Evolutionary conservation across 2,113 vertebrate genomes (phyloP), one percentile per base, ranked within the genome.

Genomic region (Carassius auratus): DNA sequence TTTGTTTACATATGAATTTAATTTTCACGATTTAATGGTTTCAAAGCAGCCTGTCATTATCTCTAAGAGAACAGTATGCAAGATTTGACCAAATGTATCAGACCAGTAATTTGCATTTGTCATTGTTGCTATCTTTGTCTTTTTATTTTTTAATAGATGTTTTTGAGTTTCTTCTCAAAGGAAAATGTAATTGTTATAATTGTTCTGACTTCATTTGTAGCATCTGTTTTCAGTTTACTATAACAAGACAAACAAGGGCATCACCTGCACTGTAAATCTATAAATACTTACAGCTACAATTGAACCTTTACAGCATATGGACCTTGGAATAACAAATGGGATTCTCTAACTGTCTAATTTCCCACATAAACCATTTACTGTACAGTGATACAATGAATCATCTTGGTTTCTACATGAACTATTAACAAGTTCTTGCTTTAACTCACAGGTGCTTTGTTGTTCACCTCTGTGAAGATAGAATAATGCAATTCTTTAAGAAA

Each of bases 71-170:
- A 88, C 88, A 91, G 91, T 89, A 92, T 86, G 91, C 86, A 87
- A 84, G 88, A 87, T 83, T 92, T 92, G 90, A 93, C 91, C 87
- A 83, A 90, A 89, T 89, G 92, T 8, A 45, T 61, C 21, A 64
- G 90, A 89, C 84, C 86, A 83, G 71, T 81, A 90, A 93, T 93
- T 90, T 91, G 91, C 92, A 93, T 93, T 92, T 91, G 84, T 93
- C 93, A 93, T 92, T 91, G 88, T 90, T 55, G 4, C 14, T 21
- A 5, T 33, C 30, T 77, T 36, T 33, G 50, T 55, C 9, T 77
- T 77, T 21, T 9, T 2, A 61, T 23, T 45, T 69, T 21, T 73
- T n/a, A 73, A n/a, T 42, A 45, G 36, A 19, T 45, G 4, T 42
- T 69, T 69, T 69, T 9, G 3, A 78, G 15, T 42, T 81, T 50